A percentile compares a stretch with the other conserved stretches of the same genome.
phyloP scores from a whole-genome alignment of 2,888 invertebrate genomes.

The Drosophila diplacantha region DNA sequence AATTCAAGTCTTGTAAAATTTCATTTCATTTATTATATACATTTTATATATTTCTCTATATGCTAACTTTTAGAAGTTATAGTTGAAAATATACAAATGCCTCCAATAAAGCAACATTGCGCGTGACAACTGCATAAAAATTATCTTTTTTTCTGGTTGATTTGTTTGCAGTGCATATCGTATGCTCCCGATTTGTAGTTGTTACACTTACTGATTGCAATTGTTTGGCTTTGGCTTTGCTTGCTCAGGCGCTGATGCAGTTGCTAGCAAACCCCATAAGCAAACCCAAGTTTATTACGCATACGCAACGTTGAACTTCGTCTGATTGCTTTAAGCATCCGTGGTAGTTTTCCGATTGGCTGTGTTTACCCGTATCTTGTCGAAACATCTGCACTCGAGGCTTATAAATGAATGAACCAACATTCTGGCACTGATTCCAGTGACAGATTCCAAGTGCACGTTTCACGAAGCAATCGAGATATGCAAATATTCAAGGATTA shows the following conservation, averaged over 20 bases:
- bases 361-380: neutral
- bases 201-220: constrained; percentile 20
- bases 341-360: constrained; percentile 8
- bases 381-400: constrained; percentile 16
- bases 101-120: too few relatives aligned
- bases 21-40: neutral
- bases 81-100: neutral
- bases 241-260: neutral
- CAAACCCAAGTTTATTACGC: constrained; percentile 6
- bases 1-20: neutral
- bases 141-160: too few relatives aligned
- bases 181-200: neutral
- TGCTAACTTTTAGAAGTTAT: neutral
- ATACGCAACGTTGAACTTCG: constrained; percentile 18
- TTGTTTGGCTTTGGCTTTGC: constrained; percentile 27
- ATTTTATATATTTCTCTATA: neutral
- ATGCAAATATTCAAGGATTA: constrained; percentile 18
- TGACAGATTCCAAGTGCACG: constrained; percentile 4
- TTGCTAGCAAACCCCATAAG: neutral
- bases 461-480: constrained; percentile 2
- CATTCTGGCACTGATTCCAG: constrained; percentile 6
- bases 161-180: neutral
- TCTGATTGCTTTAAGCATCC: constrained; percentile 9
- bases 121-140: too few relatives aligned
- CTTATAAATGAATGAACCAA: constrained; percentile 28